Conservation (phyloP, 2,797 vertebrate species). For the Dromococcyx pavoninus region DNA sequence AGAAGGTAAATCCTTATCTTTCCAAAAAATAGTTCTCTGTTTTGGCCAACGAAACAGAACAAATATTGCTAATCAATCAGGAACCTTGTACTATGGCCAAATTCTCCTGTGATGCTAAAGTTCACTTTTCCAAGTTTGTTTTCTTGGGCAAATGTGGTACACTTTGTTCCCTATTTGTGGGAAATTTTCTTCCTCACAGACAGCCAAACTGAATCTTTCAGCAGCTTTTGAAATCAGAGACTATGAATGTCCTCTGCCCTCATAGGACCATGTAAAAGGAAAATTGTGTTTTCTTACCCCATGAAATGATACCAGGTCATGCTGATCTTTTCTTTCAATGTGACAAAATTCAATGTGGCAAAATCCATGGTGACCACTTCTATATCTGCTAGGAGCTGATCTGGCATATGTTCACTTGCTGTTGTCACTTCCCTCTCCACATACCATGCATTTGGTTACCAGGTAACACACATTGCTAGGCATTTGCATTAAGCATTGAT, state of each 20-base stretch:
- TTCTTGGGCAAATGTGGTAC: background rate
- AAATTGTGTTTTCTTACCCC: background rate
- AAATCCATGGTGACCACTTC: slow-evolving; percentile 57
- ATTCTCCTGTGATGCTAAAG: background rate
- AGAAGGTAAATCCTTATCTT: background rate
- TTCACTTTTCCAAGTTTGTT: background rate
- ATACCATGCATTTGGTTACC: slow-evolving; percentile 60
- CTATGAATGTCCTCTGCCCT: background rate
- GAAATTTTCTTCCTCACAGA: background rate
- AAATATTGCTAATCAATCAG: background rate
- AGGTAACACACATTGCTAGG: slow-evolving; percentile 54
- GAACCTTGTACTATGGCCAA: background rate
- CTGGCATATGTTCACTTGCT: slow-evolving; percentile 43
- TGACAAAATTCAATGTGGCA: slow-evolving; percentile 44
- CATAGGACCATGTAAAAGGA: accelerated
- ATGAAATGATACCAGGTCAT: background rate
- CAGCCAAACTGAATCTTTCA: background rate
- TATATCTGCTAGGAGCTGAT: background rate
- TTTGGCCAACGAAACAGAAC: background rate
- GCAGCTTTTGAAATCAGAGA: background rate
- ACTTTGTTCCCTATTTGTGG: background rate
- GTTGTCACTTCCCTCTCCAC: slow-evolving; percentile 51
- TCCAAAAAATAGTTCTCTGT: background rate
- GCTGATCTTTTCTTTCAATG: background rate
- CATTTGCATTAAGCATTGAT: slow-evolving; percentile 54